These are phyloP conservation scores for Stenchaetothrips biformis DNA, from an alignment of 2,888 invertebrate species.

Conservation along the genomic window DNA sequence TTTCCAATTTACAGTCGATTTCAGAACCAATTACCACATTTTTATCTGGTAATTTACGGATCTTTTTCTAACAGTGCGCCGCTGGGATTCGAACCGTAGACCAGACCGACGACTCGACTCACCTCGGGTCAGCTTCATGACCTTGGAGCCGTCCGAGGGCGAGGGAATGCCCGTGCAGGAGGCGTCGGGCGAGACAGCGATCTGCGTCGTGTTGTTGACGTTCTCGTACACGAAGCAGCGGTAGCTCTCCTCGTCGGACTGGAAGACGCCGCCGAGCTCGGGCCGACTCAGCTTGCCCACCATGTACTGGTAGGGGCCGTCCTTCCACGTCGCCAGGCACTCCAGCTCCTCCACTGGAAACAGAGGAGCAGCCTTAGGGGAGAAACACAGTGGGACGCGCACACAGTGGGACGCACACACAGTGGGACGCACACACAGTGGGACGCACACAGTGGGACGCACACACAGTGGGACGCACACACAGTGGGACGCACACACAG, in stretches of 20 bases:
- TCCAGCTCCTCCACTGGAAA: slow-evolving; percentile 70
- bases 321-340: slow-evolving; percentile 79
- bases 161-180: slow-evolving; percentile 72
- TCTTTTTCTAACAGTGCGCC: no score
- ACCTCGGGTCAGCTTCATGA: slow-evolving; percentile 74
- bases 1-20: no score
- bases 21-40: no score
- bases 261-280: slow-evolving; percentile 41
- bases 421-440: no score
- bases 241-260: slow-evolving; percentile 69
- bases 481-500: no score
- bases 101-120: slow-evolving; percentile 37
- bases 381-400: no score
- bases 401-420: no score
- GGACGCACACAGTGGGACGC: no score
- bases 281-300: slow-evolving; percentile 61
- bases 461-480: no score
- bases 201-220: slow-evolving; percentile 44
- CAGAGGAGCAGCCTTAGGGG: no score
- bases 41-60: no score
- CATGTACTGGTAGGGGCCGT: slow-evolving; percentile 72
- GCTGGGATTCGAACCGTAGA: no score
- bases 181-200: slow-evolving; percentile 74
- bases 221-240: slow-evolving; percentile 75
- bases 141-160: slow-evolving; percentile 70